Percentiles rank a stretch among this genome's conserved stretches.
phyloP scores from a whole-genome alignment of 2,113 vertebrate species.

The Bungarus multicinctus region DNA sequence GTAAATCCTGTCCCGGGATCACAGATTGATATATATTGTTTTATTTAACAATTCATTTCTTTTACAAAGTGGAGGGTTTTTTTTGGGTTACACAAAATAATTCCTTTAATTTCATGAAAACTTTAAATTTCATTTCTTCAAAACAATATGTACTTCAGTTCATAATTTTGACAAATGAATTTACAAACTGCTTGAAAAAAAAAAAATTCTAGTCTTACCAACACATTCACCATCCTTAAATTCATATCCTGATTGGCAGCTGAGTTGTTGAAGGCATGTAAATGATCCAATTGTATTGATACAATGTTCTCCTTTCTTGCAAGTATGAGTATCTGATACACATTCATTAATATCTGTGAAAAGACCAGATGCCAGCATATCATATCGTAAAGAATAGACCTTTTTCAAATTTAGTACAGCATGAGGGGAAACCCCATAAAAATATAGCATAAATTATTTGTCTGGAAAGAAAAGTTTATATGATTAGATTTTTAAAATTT shows the following conservation, averaged over 20 bases:
- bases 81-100: neutral
- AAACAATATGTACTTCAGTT: neutral
- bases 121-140: neutral
- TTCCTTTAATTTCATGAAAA: neutral
- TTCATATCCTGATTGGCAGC: conserved; percentile 79
- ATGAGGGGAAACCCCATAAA: neutral
- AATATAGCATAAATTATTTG: neutral
- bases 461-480: neutral
- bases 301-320: conserved; percentile 78
- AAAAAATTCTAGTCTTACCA: conserved; percentile 69
- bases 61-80: neutral
- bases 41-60: neutral
- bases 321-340: conserved; percentile 77
- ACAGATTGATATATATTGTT: neutral
- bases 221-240: conserved; percentile 76
- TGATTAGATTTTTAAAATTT: neutral
- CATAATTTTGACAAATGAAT: neutral
- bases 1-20: neutral
- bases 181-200: neutral
- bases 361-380: conserved; percentile 21
- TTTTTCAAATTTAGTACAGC: conserved; percentile 6
- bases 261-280: conserved; percentile 77
- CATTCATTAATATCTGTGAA: conserved; percentile 90
- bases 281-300: conserved; percentile 87
- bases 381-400: neutral